Evolutionary conservation across 2,888 invertebrate genomes (phyloP).

Genomic region (Serripes groenlandicus): DNA sequence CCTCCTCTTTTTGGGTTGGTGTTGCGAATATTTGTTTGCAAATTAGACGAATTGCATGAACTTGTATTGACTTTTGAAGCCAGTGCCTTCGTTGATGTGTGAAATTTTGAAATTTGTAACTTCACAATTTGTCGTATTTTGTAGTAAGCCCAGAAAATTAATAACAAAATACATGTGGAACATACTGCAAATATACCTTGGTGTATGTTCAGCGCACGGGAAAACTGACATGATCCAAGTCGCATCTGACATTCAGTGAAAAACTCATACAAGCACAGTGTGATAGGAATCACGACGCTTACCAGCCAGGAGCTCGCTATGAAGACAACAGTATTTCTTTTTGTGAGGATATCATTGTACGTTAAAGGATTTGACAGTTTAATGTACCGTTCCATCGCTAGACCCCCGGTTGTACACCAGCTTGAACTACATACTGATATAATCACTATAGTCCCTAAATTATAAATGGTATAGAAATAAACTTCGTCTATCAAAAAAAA

Average conservation of each 20-base stretch:
- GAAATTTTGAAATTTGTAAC: neutral
- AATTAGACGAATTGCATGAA: too few species aligned
- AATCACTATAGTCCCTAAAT: neutral
- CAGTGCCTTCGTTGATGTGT: neutral
- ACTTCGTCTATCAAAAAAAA: conserved; percentile 1
- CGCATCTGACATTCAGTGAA: too few species aligned
- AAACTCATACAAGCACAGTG: neutral
- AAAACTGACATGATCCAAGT: too few species aligned
- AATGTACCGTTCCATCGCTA: neutral
- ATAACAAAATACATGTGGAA: too few species aligned
- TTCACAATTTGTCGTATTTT: neutral
- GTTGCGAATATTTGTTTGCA: too few species aligned
- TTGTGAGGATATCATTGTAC: neutral
- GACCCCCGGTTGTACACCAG: neutral
- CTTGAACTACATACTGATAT: neutral
- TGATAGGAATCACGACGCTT: neutral
- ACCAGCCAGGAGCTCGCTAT: neutral
- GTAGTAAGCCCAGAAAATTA: too few species aligned
- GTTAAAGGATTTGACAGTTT: neutral
- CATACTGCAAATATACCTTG: neutral
- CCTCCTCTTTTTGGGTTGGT: neutral
- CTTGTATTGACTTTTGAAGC: neutral
- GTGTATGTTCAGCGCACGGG: too few species aligned
- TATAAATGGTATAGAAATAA: neutral
- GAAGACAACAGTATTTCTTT: neutral